A percentile compares a stretch with the other conserved stretches of the same genome.
phyloP scores from a whole-genome alignment of 1,140 invertebrate species.

The Trichonephila clavipes region DNA sequence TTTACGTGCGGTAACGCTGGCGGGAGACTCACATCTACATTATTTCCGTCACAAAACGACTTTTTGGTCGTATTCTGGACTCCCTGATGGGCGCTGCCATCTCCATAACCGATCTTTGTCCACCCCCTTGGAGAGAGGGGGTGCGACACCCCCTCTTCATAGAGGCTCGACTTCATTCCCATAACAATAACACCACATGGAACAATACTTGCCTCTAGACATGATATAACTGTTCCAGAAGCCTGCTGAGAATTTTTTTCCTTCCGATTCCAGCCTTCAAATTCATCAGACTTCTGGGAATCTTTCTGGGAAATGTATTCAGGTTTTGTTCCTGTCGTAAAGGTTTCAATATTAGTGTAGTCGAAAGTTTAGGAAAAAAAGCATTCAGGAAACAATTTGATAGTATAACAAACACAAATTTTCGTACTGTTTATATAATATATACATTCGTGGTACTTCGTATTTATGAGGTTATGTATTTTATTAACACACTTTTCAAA shows the following conservation, averaged over 20 bases:
- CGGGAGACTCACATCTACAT: conserved; percentile 65
- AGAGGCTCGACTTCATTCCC: conserved; percentile 44
- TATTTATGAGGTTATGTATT: too few species aligned
- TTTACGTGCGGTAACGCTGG: conserved; percentile 49
- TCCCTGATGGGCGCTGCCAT: conserved; percentile 63
- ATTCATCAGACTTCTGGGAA: not conserved
- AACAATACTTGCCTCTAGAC: conserved; percentile 65
- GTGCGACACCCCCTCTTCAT: not conserved
- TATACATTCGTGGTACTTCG: too few species aligned
- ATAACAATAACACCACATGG: conserved; percentile 60
- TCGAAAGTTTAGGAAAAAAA: not conserved
- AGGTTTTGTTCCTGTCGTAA: not conserved
- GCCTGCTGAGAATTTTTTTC: conserved; percentile 34
- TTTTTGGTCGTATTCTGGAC: conserved; percentile 75
- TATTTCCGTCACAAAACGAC: conserved; percentile 76
- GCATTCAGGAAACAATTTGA: not conserved
- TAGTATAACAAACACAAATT: not conserved
- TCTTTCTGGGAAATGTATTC: not conserved
- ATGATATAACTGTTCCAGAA: conserved; percentile 57
- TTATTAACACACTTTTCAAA: too few species aligned
- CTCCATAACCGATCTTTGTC: conserved; percentile 66
- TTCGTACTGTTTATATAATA: not conserved
- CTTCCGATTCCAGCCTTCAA: conserved; percentile 22
- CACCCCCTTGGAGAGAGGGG: conserved; percentile 52
- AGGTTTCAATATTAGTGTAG: not conserved